Base-by-base conservation (phyloP, 2,113 vertebrate species). In the Callopanchax toddi region DNA sequence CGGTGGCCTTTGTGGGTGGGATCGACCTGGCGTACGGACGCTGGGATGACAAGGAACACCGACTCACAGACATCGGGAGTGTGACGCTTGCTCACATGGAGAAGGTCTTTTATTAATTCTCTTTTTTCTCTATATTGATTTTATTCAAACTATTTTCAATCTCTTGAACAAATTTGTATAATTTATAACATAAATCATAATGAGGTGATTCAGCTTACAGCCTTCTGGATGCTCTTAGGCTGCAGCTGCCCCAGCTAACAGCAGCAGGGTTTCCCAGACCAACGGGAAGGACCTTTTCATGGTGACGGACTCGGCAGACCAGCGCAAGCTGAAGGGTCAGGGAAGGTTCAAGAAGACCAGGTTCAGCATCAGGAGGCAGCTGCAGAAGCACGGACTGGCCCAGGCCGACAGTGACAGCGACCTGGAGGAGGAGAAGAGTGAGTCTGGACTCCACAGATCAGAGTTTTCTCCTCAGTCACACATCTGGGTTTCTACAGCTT, bases 1-100 rank as follows among this genome's bases (percentile, higher is more conserved):
- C 95, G 0, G 91, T 99, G 78, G 97, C 95, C 0, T 99, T 99
- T 1, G 93, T 98, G 51, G 97, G 97, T 0, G 97, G 97, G 51
- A 99, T 99, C 0, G 97, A 99, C 86, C 82, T 99, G 78, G 97
- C 97, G 0, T 99, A 99, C 0, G 97, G 97, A 5, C 92, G 97
- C 51, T 99, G 97, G 97, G 97, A 99, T 8, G 97, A 99, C 58
- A 21, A 77, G 0, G 95, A 98, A 6, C 97, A 99, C 68, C 92
- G 97, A 6, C 92, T 99, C 72, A 98, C 95, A 0, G 97, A 99
- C 0, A 86, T 97, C 23, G 97, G 97, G 72, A 99, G 97, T 0
- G 97, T 97, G 22, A 96, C 95, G 1, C 89, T 93, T 0, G 72
- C 93, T 0, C 70, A 81, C 0, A n/a, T 60, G 36, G 79, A 74